Percentiles rank a stretch among this genome's conserved stretches.
phyloP scores from a whole-genome alignment of 1,140 invertebrate species.

The Drosophila truncata region DNA sequence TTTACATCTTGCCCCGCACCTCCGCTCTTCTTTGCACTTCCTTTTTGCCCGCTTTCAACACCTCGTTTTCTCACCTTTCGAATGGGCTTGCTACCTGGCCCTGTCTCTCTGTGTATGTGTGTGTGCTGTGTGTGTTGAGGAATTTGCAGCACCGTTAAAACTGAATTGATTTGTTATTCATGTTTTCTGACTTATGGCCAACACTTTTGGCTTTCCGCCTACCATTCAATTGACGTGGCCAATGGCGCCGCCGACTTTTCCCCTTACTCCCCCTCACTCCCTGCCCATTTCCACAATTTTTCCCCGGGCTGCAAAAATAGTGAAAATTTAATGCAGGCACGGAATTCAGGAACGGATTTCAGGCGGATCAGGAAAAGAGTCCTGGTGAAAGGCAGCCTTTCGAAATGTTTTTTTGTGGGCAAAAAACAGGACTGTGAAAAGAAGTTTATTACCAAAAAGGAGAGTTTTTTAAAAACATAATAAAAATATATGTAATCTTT shows the following conservation, averaged over 20 bases:
- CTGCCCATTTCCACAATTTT: background rate
- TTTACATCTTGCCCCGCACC: slow-evolving; percentile 44
- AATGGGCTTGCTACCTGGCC: slow-evolving; percentile 36
- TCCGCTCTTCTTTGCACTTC: slow-evolving; percentile 24
- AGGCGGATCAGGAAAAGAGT: too few species aligned
- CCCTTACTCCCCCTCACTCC: too few species aligned
- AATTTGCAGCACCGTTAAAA: slow-evolving; percentile 76
- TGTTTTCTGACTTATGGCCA: slow-evolving; percentile 83
- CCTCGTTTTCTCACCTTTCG: slow-evolving; percentile 78
- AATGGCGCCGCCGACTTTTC: slow-evolving; percentile 66
- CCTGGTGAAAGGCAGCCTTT: background rate
- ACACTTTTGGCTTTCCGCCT: slow-evolving; percentile 77
- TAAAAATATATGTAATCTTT: background rate
- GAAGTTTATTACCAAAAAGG: background rate
- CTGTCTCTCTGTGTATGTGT: slow-evolving; percentile 43
- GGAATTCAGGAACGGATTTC: slow-evolving; percentile 33
- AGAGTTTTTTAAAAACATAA: background rate
- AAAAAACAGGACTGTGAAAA: background rate
- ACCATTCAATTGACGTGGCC: slow-evolving; percentile 73
- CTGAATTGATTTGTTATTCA: slow-evolving; percentile 83
- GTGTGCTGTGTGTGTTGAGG: slow-evolving; percentile 65
- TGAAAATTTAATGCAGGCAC: slow-evolving; percentile 75
- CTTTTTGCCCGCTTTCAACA: slow-evolving; percentile 64
- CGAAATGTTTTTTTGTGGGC: background rate
- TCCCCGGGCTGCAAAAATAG: slow-evolving; percentile 49